Evolutionary conservation across 92 coral and sea anemone genomes (phyloP).

Genomic region (Umimayanthus kanabou): DNA sequence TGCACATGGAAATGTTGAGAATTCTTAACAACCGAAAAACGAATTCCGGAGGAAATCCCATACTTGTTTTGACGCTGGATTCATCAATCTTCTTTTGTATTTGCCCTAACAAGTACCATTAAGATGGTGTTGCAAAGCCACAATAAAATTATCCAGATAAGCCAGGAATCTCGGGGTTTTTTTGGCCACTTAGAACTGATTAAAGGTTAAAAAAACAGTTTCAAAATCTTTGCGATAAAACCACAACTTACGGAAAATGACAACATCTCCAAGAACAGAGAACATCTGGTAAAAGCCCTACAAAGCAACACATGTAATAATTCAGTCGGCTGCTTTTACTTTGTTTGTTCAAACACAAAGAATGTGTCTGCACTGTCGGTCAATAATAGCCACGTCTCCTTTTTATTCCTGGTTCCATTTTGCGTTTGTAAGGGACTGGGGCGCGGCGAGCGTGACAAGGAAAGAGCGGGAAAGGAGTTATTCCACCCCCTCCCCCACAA

Average conservation of each 20-base stretch:
- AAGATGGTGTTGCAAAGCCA: no score
- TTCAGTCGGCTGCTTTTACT: background rate
- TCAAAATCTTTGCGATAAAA: no score
- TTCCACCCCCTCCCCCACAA: no score
- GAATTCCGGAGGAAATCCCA: background rate
- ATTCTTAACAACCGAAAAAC: background rate
- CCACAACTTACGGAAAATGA: slow-evolving; percentile 79
- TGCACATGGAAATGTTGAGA: no score
- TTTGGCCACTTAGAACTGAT: no score
- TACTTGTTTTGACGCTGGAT: background rate
- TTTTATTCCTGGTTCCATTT: no score
- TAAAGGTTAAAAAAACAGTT: background rate
- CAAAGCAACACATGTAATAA: background rate
- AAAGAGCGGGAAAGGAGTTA: no score
- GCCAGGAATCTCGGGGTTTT: background rate
- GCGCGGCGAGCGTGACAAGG: no score
- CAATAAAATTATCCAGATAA: background rate
- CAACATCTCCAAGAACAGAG: slow-evolving; percentile 84
- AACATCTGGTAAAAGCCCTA: slow-evolving; percentile 98
- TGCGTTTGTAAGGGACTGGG: no score
- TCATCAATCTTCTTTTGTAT: background rate
- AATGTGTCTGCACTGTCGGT: background rate
- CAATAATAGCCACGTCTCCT: no score
- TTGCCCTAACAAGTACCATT: no score
- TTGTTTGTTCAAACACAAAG: background rate